These are phyloP conservation scores for Myoxocephalus aenaeus DNA, from an alignment of 2,797 vertebrate genomes.

Conservation along the genomic window DNA sequence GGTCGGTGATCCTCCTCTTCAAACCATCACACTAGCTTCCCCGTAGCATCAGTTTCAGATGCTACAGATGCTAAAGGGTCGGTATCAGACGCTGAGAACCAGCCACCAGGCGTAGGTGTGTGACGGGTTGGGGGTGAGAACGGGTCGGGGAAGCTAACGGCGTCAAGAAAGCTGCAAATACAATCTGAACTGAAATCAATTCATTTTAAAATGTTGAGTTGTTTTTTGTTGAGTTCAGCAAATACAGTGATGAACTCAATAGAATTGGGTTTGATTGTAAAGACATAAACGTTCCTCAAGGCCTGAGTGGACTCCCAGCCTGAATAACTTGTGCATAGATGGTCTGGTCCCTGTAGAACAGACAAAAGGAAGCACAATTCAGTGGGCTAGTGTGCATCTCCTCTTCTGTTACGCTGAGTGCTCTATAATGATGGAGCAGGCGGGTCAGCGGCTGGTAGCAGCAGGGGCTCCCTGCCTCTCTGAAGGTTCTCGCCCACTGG, in stretches of 20 bases:
- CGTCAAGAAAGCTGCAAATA: neutral
- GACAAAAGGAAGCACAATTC: neutral
- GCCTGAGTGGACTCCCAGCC: neutral
- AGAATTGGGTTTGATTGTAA: neutral
- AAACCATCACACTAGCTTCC: too few relatives aligned
- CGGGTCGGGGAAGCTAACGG: too few relatives aligned
- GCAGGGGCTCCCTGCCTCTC: slow-evolving; percentile 12
- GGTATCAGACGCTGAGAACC: neutral
- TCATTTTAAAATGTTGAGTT: neutral
- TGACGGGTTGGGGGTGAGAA: too few relatives aligned
- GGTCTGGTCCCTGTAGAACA: neutral
- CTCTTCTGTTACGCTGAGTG: neutral
- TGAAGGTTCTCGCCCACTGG: slow-evolving; percentile 10
- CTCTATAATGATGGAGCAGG: slow-evolving; percentile 2
- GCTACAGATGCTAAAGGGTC: neutral
- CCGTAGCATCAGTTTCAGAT: neutral
- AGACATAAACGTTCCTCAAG: neutral
- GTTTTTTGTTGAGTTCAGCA: neutral
- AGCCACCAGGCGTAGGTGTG: too few relatives aligned
- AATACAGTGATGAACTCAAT: neutral
- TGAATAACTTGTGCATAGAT: neutral
- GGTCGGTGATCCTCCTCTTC: too few relatives aligned
- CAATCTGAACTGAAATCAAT: neutral
- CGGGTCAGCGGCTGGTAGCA: slow-evolving; percentile 27
- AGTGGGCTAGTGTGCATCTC: neutral